phyloP scores from a whole-genome alignment of 1,140 invertebrate genomes.

The Trachymyrmex septentrionalis region DNA sequence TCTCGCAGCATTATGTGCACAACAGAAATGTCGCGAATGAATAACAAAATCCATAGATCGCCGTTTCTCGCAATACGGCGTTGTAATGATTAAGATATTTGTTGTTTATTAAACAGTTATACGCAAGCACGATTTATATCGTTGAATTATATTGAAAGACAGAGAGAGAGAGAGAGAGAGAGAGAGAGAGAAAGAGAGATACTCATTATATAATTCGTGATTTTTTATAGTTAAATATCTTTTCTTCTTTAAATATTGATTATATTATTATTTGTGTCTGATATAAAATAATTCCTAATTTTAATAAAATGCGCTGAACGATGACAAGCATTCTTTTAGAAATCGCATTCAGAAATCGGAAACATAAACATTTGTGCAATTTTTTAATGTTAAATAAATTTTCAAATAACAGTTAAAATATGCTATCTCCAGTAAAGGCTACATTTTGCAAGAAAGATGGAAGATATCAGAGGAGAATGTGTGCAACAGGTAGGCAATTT shows the following conservation, averaged over 20 bases:
- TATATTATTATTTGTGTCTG: background rate
- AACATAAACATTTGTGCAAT: background rate
- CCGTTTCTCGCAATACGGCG: background rate
- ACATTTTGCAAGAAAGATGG: slow-evolving; percentile 18
- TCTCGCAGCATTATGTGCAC: background rate
- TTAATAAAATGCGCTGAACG: background rate
- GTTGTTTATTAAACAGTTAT: slow-evolving; percentile 8
- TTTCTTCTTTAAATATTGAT: background rate
- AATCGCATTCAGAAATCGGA: background rate
- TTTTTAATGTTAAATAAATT: background rate
- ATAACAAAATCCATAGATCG: slow-evolving; percentile 12
- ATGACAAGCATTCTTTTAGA: background rate
- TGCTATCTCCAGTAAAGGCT: background rate
- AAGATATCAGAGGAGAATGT: slow-evolving; percentile 1
- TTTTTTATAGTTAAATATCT: background rate
- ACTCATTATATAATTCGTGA: too few relatives aligned
- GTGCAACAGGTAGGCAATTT: slow-evolving; percentile 75
- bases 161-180: too few relatives aligned
- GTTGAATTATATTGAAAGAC: background rate
- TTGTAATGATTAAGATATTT: background rate
- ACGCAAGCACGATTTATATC: background rate
- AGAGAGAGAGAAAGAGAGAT: too few relatives aligned
- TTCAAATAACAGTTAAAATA: background rate
- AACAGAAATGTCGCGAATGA: background rate
- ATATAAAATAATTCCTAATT: background rate